Base-by-base conservation (phyloP, 2,888 invertebrate species). In the Sipunculus nudus region DNA sequence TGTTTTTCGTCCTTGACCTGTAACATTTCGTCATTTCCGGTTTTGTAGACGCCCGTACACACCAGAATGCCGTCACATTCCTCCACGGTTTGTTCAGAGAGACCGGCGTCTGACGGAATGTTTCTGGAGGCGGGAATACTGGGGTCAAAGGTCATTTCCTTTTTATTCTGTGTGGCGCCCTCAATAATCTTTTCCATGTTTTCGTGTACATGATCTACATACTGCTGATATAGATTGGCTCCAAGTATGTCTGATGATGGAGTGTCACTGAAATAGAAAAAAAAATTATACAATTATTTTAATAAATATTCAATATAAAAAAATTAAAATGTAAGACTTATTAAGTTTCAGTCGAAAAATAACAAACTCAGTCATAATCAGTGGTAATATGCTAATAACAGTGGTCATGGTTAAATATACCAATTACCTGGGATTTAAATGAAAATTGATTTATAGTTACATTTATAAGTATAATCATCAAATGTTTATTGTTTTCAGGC, bases 161-260 rank as follows among this genome's bases (percentile, higher is more conserved):
- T n/a, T n/a, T n/a, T n/a, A 21, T 59, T 53, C 40, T 40, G 28
- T 49, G 26, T 55, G 43, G 43, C 50, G 46, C 43, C 38, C 49
- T 60, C 46, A 35, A 46, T 50, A 35, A 55, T 56, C 10, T 53
- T 54, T 50, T 70, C 70, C 16, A 67, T 63, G n/a, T n/a, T n/a
- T 31, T 57, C 50, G 28, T 49, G 39, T 26, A 68, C 50, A 13
- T 66, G 48, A 47, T 71, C 67, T 39, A 78, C 65, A 70, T 76
- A 82, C 3, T 78, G 69, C 63, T 82, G 76, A 65, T 83, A 83
- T 25, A 82, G 71, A 59, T 83, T 83, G 38, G 80, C 78, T 10
- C 83, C 83, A 25, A 80, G 77, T 29, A 83, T 78, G 66, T 83
- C 83, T 13, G 79, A 80, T 39, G 77, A 75, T 0, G 81, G 82